Percentiles rank a stretch among this genome's conserved stretches.
phyloP scores from a whole-genome alignment of 92 coral and sea anemone species.

The Pocillopora grandis region DNA sequence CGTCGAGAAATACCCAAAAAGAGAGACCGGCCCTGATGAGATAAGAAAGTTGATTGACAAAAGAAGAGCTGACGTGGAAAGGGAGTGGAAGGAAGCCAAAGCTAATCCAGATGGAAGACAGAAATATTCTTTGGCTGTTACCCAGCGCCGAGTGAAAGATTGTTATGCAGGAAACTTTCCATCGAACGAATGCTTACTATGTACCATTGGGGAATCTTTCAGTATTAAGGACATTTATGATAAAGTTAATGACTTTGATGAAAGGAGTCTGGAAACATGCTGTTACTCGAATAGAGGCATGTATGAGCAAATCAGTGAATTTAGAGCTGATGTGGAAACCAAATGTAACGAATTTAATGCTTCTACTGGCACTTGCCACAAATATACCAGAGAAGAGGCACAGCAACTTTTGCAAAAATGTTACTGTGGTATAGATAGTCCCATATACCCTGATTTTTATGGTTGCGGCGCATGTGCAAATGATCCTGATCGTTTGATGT shows the following conservation, averaged over 20 bases:
- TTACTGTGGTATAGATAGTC: not conserved
- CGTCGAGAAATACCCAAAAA: constrained; percentile 4
- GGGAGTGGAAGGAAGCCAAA: not conserved
- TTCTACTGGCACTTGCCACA: not conserved
- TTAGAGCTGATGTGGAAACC: not conserved
- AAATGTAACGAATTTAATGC: not conserved
- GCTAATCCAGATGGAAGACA: not conserved
- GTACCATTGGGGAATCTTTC: no score
- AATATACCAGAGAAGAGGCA: constrained; percentile 9
- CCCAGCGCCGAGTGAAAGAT: constrained; percentile 25
- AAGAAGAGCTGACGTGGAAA: constrained; percentile 3
- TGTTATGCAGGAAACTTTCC: constrained; percentile 22
- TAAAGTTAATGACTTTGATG: no score
- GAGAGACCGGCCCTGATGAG: not conserved
- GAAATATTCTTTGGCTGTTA: constrained; percentile 20
- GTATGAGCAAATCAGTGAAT: not conserved
- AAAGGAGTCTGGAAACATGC: not conserved
- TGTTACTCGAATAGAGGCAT: not conserved
- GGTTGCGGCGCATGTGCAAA: no score
- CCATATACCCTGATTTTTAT: not conserved
- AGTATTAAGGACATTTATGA: not conserved
- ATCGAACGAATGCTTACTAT: no score
- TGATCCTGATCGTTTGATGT: no score
- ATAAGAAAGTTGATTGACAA: not conserved
- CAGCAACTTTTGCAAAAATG: not conserved